These are phyloP conservation scores for Ormia ochracea DNA, from an alignment of 2,888 invertebrate species.

Conservation along the genomic window DNA sequence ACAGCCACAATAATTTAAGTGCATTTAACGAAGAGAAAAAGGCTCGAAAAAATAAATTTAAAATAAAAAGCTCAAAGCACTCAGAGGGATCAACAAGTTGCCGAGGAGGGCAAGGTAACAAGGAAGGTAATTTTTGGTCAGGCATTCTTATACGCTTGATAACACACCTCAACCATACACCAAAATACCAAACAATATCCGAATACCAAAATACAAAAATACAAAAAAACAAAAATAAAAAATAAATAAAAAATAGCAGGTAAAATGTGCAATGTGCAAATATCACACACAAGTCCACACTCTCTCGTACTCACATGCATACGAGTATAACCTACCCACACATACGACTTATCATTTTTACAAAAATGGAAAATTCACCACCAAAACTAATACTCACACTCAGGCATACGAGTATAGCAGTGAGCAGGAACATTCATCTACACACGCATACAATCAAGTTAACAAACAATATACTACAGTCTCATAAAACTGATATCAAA, in stretches of 20 bases:
- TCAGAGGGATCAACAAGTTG: neutral
- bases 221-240: neutral
- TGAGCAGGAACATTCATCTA: neutral
- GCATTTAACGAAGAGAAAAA: slow-evolving; percentile 25
- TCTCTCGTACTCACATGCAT: neutral
- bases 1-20: slow-evolving; percentile 21
- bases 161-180: slow-evolving; percentile 67
- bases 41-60: neutral
- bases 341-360: neutral
- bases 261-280: slow-evolving; percentile 60
- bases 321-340: too few species aligned
- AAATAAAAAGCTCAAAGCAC: neutral
- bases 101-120: slow-evolving; percentile 25
- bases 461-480: slow-evolving; percentile 21
- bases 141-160: slow-evolving; percentile 68
- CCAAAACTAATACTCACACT: slow-evolving; percentile 9
- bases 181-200: slow-evolving; percentile 65
- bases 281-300: slow-evolving; percentile 33
- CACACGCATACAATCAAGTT: neutral
- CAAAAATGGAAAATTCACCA: slow-evolving; percentile 48
- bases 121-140: slow-evolving; percentile 67
- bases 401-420: neutral
- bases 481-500: slow-evolving; percentile 42
- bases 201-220: slow-evolving; percentile 47
- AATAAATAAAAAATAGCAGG: slow-evolving; percentile 11